These are phyloP conservation scores for Dolichomitus sp. DNA, from an alignment of 2,888 invertebrate species.

Conservation along the genomic window DNA sequence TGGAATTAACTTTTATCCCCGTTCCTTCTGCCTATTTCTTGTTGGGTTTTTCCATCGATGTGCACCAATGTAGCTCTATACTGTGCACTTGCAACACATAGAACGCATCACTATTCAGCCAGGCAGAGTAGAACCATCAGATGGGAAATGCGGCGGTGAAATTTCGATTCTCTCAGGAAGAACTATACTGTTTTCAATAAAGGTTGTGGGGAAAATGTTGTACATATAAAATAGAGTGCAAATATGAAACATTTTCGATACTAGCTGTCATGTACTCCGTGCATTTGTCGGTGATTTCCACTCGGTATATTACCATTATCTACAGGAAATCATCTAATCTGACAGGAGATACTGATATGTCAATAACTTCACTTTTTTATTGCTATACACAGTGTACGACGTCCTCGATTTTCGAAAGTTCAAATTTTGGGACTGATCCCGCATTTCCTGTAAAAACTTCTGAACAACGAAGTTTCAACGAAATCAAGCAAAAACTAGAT, in stretches of 20 bases:
- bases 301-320: not conserved
- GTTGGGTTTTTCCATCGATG: conserved; percentile 7
- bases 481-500: no score
- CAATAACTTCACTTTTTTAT: no score
- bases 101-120: not conserved
- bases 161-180: conserved; percentile 45
- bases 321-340: not conserved
- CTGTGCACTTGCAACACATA: not conserved
- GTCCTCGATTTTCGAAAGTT: no score
- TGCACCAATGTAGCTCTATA: not conserved
- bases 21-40: conserved; percentile 11
- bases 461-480: no score
- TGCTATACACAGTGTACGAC: no score
- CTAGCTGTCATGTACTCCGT: not conserved
- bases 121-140: conserved; percentile 25
- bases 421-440: no score
- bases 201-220: conserved; percentile 20
- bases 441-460: no score
- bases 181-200: conserved; percentile 31
- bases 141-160: conserved; percentile 24
- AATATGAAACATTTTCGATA: conserved; percentile 22
- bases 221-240: conserved; percentile 17
- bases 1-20: conserved; percentile 65
- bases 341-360: no score
- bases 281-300: not conserved